Percentiles rank a stretch among this genome's conserved stretches.
phyloP scores from a whole-genome alignment of 1,140 invertebrate genomes.

The Drosophila repleta region DNA sequence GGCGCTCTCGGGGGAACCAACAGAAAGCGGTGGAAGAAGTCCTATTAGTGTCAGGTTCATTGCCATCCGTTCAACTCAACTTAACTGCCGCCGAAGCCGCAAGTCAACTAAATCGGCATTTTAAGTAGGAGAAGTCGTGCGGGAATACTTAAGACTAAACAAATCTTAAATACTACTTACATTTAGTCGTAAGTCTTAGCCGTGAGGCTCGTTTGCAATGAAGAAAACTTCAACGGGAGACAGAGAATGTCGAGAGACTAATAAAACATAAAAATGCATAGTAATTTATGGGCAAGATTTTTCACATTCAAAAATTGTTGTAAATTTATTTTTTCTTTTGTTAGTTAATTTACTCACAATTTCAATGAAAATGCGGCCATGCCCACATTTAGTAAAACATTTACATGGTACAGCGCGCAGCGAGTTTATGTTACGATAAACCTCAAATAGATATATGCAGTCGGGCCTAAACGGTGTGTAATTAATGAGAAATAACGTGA shows the following conservation, averaged over 20 bases:
- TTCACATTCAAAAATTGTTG: background rate
- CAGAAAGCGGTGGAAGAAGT: conserved; percentile 50
- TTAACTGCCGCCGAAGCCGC: conserved; percentile 1
- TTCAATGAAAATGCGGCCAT: conserved; percentile 18
- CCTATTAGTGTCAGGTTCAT: conserved; percentile 83
- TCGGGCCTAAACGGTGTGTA: background rate
- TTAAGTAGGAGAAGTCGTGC: background rate
- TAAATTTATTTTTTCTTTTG: background rate
- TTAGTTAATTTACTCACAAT: conserved; percentile 44
- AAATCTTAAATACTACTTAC: background rate
- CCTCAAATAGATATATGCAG: background rate
- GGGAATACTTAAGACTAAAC: background rate
- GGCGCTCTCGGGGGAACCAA: background rate
- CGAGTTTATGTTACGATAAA: conserved; percentile 47
- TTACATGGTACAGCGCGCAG: conserved; percentile 64
- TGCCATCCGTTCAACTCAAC: conserved; percentile 61
- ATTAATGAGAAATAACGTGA: background rate
- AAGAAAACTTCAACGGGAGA: too few relatives aligned
- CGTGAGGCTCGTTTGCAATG: too few relatives aligned
- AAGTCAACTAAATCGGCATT: conserved; percentile 1
- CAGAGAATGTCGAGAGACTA: too few relatives aligned
- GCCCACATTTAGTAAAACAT: conserved; percentile 57
- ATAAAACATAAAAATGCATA: too few relatives aligned
- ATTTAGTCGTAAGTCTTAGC: too few relatives aligned
- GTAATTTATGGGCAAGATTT: too few relatives aligned